Percentiles rank a stretch among this genome's conserved stretches.
phyloP scores from a whole-genome alignment of 2,888 invertebrate species.

The Gortyna flavago region DNA sequence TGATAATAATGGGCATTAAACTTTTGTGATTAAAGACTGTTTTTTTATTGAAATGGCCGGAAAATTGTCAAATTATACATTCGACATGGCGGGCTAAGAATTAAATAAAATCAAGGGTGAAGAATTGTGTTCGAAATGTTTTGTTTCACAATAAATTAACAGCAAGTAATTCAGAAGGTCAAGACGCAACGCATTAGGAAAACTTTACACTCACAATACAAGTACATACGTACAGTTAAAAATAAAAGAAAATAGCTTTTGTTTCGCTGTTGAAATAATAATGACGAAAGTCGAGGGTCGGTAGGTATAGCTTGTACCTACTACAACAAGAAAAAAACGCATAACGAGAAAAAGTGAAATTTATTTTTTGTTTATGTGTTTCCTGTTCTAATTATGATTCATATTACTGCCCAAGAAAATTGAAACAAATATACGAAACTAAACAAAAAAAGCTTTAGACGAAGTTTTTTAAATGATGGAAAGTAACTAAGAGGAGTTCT shows the following conservation, averaged over 20 bases:
- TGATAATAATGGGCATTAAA: conserved; percentile 6
- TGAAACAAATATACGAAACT: conserved; percentile 9
- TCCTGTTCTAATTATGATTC: neutral
- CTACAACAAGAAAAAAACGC: neutral
- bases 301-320: neutral
- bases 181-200: neutral
- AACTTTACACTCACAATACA: conserved; percentile 4
- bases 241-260: conserved; percentile 28
- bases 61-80: neutral
- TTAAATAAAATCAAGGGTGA: too few relatives aligned
- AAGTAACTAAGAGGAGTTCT: conserved; percentile 19
- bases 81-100: neutral
- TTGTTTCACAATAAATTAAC: neutral
- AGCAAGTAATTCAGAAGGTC: neutral
- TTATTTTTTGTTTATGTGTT: neutral
- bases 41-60: neutral
- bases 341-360: neutral
- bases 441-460: conserved; percentile 10
- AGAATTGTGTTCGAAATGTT: neutral
- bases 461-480: conserved; percentile 27
- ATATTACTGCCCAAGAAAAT: neutral
- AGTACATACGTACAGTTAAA: neutral
- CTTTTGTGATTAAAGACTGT: neutral
- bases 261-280: conserved; percentile 6
- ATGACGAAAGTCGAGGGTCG: neutral